Conservation (phyloP, 2,888 invertebrate genomes). For the Taphrorychus bicolor region DNA sequence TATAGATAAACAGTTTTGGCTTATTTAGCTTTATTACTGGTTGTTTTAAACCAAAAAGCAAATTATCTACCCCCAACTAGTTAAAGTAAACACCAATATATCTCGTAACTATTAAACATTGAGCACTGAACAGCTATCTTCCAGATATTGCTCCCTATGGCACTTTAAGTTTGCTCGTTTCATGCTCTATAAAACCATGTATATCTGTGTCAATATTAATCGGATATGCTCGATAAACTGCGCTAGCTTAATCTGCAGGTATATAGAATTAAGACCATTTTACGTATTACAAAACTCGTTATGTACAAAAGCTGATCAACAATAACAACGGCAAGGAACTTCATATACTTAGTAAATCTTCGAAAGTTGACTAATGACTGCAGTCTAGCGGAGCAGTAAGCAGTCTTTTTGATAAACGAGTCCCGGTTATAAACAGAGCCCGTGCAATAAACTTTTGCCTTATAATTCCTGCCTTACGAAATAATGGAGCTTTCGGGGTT, state of each 20-base stretch:
- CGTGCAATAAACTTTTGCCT: conserved; percentile 31
- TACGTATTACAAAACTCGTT: neutral
- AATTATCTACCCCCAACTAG: conserved; percentile 12
- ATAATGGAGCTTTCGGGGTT: conserved; percentile 26
- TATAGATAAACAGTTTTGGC: neutral
- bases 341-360: conserved; percentile 4
- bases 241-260: neutral
- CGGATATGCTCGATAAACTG: conserved; percentile 7
- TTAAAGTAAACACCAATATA: conserved; percentile 36
- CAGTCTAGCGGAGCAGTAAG: conserved; percentile 23
- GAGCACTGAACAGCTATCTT: conserved; percentile 26
- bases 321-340: neutral
- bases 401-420: conserved; percentile 32
- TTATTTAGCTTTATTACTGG: neutral
- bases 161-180: conserved; percentile 38
- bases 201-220: conserved; percentile 30
- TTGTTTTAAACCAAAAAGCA: conserved; percentile 10
- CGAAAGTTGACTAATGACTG: conserved; percentile 27
- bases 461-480: conserved; percentile 27
- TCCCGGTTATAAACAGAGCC: conserved; percentile 28
- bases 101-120: conserved; percentile 32
- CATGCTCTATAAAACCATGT: conserved; percentile 36
- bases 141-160: conserved; percentile 35
- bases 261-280: neutral
- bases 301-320: neutral